Base-by-base conservation (phyloP, 2,888 invertebrate genomes). In the Ceraclea dissimilis region DNA sequence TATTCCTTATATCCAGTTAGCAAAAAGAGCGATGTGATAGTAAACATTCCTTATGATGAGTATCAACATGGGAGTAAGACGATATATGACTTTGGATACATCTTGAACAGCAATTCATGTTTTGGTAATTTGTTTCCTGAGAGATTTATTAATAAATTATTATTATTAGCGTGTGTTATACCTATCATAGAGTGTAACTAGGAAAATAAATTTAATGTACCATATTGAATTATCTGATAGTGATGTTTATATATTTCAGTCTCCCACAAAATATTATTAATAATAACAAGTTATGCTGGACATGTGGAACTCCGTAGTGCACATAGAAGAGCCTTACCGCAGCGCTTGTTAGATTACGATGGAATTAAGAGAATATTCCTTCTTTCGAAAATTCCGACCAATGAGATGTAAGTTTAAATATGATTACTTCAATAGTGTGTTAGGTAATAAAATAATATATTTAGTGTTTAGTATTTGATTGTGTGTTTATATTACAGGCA, bases 281-380 rank as follows among this genome's bases (percentile, higher is more conserved):
- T 90, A 56, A 81, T 90, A 20, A 90, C 90, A 13, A 90, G 90
- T 0, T 88, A 88, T 70, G 85, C 84, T 17, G 86, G 85, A 0
- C 84, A 90, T 69, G 78, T 84, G 26, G 81, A 84, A 63, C 69
- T 83, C 33, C 77, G 90, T 60, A 83, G 84, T 66, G 83, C 85
- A 0, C 83, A 89, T 65, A 78, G 91, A 50, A 74, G 80, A 64
- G 82, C 86, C 1, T 84, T 88, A 69, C 71, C 85, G 0, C 67
- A 68, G 33, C 71, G 75, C 18, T 77, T 82, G 63, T 71, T 90
- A 11, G 67, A 70, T 43, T 70, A 77, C 60, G 71, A 86, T 60
- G 82, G 83, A 59, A 69, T 84, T 34, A 74, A 76, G 56, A 74
- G 90, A 65, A 72, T 89, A 44, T 91, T 91, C 69, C 69, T 90